Base-by-base conservation (phyloP, 2,797 vertebrate species). In the Darevskia nairensis region DNA sequence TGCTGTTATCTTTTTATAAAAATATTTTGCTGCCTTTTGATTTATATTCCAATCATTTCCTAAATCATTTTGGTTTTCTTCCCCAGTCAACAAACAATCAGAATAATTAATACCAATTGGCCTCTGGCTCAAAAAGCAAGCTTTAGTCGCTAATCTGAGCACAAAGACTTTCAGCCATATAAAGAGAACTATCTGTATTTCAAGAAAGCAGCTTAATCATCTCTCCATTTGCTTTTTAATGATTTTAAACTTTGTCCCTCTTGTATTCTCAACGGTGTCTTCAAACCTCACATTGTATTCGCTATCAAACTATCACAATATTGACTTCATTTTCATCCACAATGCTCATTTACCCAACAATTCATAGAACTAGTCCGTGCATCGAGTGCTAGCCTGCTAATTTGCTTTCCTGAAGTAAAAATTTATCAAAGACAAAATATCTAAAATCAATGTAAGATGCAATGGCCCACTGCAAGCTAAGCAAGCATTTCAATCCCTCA, bases 1-100 rank as follows among this genome's bases (percentile, higher is more conserved):
- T 80, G 19, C 13, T 39, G 83, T 84, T 91, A 89, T 39, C 61
- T 77, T 87, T 88, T 41, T 66, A 8, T 50, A 21, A 32, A 55
- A 89, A 46, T n/a, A 3, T 50, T 55, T 68, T 85, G 46, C 69
- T 68, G 75, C 1, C 0, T 6, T 68, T 44, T 66, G 17, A 4
- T 61, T 61, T 89, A 86, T 61, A 69, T 88, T 90, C 35, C 74
- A 89, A 82, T 74, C 79, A 61, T 68, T 86, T 87, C 83, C 76
- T 41, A 88, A 88, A 87, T 85, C 86, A 46, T 80, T 69, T 75
- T 81, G 71, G 8, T 32, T 59, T 91, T 76, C 80, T 84, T 55
- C 82, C 35, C 76, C 4, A 80, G 32, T 69, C 39, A 87, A 92
- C 84, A 25, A 64, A 92, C 81, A 5, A 89, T 17, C 0, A 0